phyloP scores from a whole-genome alignment of 1,140 invertebrate species.

The Temnothorax nylanderi region DNA sequence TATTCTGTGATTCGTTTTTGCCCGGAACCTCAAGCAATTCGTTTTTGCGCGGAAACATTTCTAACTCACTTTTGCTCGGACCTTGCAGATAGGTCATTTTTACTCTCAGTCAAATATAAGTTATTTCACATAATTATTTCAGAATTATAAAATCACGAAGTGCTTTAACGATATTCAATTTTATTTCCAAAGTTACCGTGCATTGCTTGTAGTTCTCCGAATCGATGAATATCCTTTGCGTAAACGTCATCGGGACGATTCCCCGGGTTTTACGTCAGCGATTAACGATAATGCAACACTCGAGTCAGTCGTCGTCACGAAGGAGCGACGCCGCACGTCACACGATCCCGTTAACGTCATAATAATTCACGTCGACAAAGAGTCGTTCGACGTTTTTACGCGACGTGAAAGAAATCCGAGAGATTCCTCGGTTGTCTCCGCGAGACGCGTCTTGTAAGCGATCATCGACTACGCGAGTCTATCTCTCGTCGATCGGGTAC shows the following conservation, averaged over 20 bases:
- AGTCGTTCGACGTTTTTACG: slow-evolving; percentile 72
- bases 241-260: slow-evolving; percentile 45
- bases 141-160: background rate
- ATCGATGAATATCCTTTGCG: slow-evolving; percentile 42
- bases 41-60: too few relatives aligned
- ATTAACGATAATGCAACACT: slow-evolving; percentile 68
- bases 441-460: slow-evolving; percentile 43
- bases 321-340: background rate
- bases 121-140: background rate
- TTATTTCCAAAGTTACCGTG: background rate
- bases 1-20: too few relatives aligned
- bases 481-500: slow-evolving; percentile 68
- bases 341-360: slow-evolving; percentile 71
- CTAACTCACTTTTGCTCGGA: too few relatives aligned
- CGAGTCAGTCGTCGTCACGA: slow-evolving; percentile 47
- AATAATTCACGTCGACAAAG: slow-evolving; percentile 78
- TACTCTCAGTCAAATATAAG: too few relatives aligned
- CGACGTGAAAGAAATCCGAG: slow-evolving; percentile 65
- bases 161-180: background rate
- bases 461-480: slow-evolving; percentile 52
- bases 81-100: too few relatives aligned
- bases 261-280: slow-evolving; percentile 63
- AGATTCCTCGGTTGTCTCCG: slow-evolving; percentile 63
- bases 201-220: slow-evolving; percentile 22
- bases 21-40: too few relatives aligned